A percentile compares a stretch with the other conserved stretches of the same genome.
phyloP scores from a whole-genome alignment of 92 coral and sea anemone species.

The Heteractis magnifica region DNA sequence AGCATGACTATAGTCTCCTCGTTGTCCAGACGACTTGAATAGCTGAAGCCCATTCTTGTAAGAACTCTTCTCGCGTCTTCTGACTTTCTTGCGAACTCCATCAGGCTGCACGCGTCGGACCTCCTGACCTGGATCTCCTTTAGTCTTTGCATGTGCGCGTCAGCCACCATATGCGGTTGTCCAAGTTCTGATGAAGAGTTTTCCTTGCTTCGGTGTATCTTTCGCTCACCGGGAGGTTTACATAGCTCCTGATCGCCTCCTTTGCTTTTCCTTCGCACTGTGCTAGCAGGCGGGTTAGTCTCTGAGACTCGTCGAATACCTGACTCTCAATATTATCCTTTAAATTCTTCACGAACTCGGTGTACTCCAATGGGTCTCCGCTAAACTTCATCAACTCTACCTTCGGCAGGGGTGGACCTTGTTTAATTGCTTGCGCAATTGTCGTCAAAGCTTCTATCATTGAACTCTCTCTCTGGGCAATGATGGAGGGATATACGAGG shows the following conservation, averaged over 20 bases:
- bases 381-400: constrained; percentile 38
- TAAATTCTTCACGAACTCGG: constrained; percentile 64
- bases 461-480: background rate
- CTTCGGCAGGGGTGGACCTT: constrained; percentile 7
- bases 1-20: constrained; percentile 65
- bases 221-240: constrained; percentile 44
- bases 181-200: constrained; percentile 63
- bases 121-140: constrained; percentile 47
- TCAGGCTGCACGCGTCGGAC: constrained; percentile 56
- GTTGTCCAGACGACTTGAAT: constrained; percentile 55
- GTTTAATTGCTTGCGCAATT: constrained; percentile 6
- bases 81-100: constrained; percentile 62
- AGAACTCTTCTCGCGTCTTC: constrained; percentile 44
- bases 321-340: constrained; percentile 53
- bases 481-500: constrained; percentile 8
- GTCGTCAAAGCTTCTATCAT: constrained; percentile 5
- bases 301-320: constrained; percentile 63
- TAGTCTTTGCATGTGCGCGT: constrained; percentile 62
- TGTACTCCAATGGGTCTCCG: constrained; percentile 72
- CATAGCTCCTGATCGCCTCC: constrained; percentile 62
- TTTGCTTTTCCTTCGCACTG: constrained; percentile 69
- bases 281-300: constrained; percentile 56
- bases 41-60: constrained; percentile 55
- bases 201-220: constrained; percentile 57
- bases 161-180: constrained; percentile 71